phyloP scores from a whole-genome alignment of 2,113 vertebrate species.

The Nycticorax nycticorax region DNA sequence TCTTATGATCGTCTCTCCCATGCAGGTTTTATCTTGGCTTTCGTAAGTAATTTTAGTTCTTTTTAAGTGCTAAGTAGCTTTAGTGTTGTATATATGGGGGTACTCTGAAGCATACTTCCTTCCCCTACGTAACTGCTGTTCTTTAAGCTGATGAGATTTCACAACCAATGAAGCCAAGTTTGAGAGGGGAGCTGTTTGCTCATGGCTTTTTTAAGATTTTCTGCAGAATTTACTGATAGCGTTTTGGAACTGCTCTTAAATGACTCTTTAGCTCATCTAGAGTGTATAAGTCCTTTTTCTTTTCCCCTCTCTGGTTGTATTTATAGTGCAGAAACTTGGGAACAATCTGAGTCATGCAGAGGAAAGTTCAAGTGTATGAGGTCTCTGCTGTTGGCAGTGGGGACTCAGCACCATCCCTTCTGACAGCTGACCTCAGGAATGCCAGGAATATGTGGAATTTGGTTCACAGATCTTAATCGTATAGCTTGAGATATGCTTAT shows the following conservation, averaged over 20 bases:
- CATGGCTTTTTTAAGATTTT: background rate
- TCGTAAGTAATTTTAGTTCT: background rate
- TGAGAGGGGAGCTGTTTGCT: background rate
- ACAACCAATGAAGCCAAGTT: background rate
- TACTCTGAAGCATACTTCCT: background rate
- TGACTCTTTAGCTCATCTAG: background rate
- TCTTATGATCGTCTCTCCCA: background rate
- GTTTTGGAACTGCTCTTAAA: background rate
- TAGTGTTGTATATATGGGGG: background rate
- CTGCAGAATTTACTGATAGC: background rate
- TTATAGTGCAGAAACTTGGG: background rate
- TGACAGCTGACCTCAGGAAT: background rate
- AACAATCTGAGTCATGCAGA: background rate
- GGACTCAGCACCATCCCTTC: background rate
- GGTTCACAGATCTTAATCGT: background rate
- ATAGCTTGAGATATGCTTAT: accelerated
- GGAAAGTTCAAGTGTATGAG: conserved; percentile 5
- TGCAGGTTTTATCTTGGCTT: background rate
- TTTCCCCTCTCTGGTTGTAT: background rate
- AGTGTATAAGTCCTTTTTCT: background rate
- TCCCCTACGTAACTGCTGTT: background rate
- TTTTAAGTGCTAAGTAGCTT: background rate
- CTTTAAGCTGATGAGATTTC: background rate
- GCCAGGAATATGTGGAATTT: conserved; percentile 1
- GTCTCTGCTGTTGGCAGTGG: background rate